Percentiles rank a stretch among this genome's conserved stretches.
Evolutionary conservation across 2,888 invertebrate genomes (phyloP).

Genomic region (Agonopterix subpropinquella): DNA sequence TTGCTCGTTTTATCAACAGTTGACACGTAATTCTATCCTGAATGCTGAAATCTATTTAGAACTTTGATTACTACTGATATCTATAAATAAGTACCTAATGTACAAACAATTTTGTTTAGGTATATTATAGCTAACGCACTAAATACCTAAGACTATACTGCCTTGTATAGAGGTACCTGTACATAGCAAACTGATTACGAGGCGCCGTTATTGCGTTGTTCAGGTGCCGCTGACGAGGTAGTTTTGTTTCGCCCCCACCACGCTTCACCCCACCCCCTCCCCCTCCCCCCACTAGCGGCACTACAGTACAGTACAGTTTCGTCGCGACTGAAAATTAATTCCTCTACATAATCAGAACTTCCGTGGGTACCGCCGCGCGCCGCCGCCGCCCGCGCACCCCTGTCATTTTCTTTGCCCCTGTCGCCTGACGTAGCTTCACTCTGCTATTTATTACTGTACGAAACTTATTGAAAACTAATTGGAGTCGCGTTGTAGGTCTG

Average conservation of each 20-base stretch:
- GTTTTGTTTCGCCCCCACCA: constrained; percentile 48
- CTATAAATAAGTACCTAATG: no score
- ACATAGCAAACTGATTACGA: constrained; percentile 50
- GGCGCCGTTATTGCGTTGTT: constrained; percentile 51
- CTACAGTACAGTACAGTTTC: constrained; percentile 57
- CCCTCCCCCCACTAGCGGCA: constrained; percentile 24
- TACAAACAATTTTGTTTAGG: no score
- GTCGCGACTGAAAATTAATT: constrained; percentile 75
- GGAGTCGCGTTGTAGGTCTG: no score
- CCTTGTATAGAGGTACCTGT: no score
- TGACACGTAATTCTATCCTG: no score
- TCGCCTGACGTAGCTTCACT: constrained; percentile 49
- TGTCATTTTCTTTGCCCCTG: constrained; percentile 30
- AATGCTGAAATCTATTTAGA: no score
- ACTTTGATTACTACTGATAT: no score
- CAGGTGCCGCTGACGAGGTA: constrained; percentile 62
- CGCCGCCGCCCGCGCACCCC: constrained; percentile 20
- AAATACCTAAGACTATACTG: no score
- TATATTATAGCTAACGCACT: no score
- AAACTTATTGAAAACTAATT: not conserved
- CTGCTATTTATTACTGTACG: not conserved
- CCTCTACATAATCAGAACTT: constrained; percentile 75
- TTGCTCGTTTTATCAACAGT: no score
- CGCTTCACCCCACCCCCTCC: constrained; percentile 14
- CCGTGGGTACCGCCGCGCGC: constrained; percentile 39